Conservation (phyloP, 2,797 vertebrate species). For the Acomys russatus region DNA sequence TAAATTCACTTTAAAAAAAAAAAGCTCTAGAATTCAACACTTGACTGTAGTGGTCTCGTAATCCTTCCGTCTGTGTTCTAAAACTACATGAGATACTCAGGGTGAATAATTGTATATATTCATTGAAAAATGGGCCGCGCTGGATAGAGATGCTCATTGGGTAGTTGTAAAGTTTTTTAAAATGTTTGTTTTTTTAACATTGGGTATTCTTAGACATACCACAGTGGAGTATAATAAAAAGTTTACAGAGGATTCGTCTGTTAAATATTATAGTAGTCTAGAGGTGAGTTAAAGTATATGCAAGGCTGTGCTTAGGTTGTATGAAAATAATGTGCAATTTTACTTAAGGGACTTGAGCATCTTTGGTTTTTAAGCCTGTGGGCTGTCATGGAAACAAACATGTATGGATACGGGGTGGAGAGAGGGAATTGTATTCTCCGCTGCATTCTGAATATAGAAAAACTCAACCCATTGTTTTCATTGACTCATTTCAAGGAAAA, state of each 20-base stretch:
- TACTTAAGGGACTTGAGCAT: background rate
- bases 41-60: slow-evolving; percentile 16
- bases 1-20: background rate
- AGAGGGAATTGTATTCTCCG: background rate
- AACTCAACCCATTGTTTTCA: background rate
- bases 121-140: background rate
- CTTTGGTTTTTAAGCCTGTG: background rate
- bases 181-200: background rate
- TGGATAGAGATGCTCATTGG: background rate
- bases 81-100: background rate
- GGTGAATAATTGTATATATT: background rate
- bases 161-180: background rate
- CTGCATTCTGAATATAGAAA: slow-evolving; percentile 12
- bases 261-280: background rate
- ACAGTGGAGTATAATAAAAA: background rate
- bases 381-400: background rate
- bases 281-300: background rate
- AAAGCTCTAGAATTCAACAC: background rate
- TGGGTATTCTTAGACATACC: background rate
- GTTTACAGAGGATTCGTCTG: background rate
- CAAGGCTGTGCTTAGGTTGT: background rate
- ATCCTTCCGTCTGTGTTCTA: background rate
- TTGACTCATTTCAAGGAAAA: slow-evolving; percentile 53
- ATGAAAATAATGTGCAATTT: background rate
- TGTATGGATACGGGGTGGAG: background rate